phyloP scores from a whole-genome alignment of 2,797 vertebrate species.

The Hephaestus fuliginosus region DNA sequence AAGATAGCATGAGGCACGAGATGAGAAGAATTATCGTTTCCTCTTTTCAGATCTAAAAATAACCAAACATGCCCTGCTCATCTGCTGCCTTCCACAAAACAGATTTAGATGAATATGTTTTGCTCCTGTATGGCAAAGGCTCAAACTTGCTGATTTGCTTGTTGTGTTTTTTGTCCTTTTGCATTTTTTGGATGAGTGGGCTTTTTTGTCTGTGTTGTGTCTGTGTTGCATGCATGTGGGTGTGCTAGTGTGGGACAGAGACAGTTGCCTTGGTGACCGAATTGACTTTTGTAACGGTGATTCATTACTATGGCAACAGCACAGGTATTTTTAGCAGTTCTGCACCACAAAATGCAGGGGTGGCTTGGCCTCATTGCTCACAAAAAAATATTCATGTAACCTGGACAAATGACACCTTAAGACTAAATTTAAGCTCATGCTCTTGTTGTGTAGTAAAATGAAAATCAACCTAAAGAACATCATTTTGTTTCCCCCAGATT shows the following conservation, averaged over 20 bases:
- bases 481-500: conserved; percentile 11
- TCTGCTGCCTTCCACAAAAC: conserved; percentile 40
- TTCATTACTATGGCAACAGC: conserved; percentile 51
- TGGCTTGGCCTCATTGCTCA: conserved; percentile 7
- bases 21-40: conserved; percentile 55
- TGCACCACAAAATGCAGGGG: conserved; percentile 6
- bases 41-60: conserved; percentile 62
- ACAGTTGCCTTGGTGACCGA: conserved; percentile 39
- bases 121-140: background rate
- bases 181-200: background rate
- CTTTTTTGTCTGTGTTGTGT: conserved; percentile 26
- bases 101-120: conserved; percentile 46
- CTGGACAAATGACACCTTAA: background rate
- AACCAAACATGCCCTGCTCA: conserved; percentile 33
- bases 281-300: conserved; percentile 3
- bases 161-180: background rate
- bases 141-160: background rate
- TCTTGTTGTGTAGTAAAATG: background rate
- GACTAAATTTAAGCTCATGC: background rate
- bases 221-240: conserved; percentile 10
- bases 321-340: conserved; percentile 39
- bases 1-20: conserved; percentile 25
- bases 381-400: conserved; percentile 16
- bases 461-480: background rate
- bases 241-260: conserved; percentile 5